Conservation (phyloP, 2,113 vertebrate species). For the Jaculus jaculus region DNA sequence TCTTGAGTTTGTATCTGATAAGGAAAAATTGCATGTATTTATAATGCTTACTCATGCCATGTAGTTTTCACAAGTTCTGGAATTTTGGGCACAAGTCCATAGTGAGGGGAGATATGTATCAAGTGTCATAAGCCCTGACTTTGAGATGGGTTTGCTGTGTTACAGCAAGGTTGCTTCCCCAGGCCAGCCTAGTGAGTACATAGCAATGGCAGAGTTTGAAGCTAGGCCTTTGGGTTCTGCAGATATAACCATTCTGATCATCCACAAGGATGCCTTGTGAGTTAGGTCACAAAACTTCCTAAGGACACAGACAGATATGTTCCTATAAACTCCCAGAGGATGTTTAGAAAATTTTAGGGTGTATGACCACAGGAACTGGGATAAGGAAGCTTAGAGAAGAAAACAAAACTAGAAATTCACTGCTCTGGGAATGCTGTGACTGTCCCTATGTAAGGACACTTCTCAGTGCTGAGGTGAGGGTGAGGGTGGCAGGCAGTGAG, state of each 20-base stretch:
- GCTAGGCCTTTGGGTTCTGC: rapidly evolving
- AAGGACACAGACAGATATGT: background rate
- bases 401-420: background rate
- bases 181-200: background rate
- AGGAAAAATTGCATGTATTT: background rate
- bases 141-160: background rate
- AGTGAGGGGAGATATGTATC: background rate
- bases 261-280: background rate
- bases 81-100: background rate
- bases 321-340: background rate
- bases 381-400: background rate
- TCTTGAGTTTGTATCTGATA: background rate
- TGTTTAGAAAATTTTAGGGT: no score
- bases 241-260: rapidly evolving
- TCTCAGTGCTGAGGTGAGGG: background rate
- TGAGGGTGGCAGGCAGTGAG: background rate
- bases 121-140: background rate
- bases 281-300: no score
- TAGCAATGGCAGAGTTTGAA: background rate
- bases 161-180: background rate
- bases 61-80: background rate
- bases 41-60: background rate
- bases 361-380: rapidly evolving
- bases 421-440: background rate
- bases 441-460: background rate